Evolutionary conservation across 2,888 invertebrate species (phyloP).

Genomic region (Oithona nana): DNA sequence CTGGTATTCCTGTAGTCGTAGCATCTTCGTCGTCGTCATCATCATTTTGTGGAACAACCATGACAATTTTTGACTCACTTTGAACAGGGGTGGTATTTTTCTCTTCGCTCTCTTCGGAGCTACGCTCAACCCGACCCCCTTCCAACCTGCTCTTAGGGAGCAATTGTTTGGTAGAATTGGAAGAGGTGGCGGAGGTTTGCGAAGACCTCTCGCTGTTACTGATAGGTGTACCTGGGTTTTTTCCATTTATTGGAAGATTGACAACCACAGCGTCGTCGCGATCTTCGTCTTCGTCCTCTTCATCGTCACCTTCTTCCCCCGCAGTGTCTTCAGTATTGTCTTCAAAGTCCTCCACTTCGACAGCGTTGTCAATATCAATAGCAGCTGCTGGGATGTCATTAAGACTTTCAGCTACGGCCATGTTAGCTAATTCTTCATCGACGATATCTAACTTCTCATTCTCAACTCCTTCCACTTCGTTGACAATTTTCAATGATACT

Average conservation of each 20-base stretch:
- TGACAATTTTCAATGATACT: neutral
- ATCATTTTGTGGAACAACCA: neutral
- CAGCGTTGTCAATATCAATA: neutral
- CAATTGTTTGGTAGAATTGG: neutral
- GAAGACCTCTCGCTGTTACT: neutral
- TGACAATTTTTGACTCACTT: neutral
- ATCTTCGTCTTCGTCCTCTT: neutral
- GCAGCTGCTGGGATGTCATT: neutral
- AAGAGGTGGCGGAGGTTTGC: neutral
- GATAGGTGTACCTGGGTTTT: neutral
- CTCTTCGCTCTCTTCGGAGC: no score
- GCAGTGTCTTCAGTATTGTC: neutral
- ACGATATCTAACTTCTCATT: neutral
- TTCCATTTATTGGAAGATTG: neutral
- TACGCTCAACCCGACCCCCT: neutral
- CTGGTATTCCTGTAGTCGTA: no score
- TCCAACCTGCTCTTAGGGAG: neutral
- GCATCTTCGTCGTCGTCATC: neutral
- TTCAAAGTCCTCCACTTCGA: neutral
- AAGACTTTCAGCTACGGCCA: neutral
- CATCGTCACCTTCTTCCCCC: neutral
- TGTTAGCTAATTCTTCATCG: conserved; percentile 14
- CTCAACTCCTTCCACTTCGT: neutral
- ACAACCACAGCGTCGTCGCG: conserved; percentile 1
- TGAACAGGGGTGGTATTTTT: neutral